These are phyloP conservation scores for Pocillopora damicornis DNA, from an alignment of 64 coral and sea anemone genomes.

Conservation along the genomic window DNA sequence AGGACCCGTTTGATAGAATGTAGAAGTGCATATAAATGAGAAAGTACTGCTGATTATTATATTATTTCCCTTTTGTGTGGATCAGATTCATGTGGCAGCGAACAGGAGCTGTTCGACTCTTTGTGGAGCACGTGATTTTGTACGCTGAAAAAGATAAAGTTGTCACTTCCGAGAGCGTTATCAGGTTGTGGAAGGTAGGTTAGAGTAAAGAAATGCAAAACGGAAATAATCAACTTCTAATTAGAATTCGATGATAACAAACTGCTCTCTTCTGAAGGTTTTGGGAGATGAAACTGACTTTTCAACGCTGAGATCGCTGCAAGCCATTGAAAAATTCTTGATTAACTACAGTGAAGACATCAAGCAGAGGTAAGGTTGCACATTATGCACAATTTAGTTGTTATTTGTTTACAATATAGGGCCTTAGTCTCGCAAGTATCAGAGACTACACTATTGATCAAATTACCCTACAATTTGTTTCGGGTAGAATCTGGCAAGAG, in stretches of 20 bases:
- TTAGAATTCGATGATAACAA: no score
- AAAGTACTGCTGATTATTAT: background rate
- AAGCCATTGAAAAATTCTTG: slow-evolving; percentile 34
- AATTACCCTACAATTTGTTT: no score
- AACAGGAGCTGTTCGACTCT: slow-evolving; percentile 26
- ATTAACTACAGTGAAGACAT: slow-evolving; percentile 28
- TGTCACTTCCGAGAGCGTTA: background rate
- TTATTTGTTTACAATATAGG: background rate
- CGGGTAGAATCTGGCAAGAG: no score
- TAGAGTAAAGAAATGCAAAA: no score
- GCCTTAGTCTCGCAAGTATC: no score
- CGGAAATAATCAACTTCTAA: no score
- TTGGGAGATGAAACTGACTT: slow-evolving; percentile 41
- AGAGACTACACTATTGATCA: no score
- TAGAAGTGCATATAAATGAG: no score
- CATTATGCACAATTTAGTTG: background rate
- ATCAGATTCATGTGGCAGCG: slow-evolving; percentile 31
- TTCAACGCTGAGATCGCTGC: background rate
- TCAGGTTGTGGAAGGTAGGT: slow-evolving; percentile 12
- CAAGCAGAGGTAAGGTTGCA: background rate
- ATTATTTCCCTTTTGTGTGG: background rate
- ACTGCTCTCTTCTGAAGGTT: background rate
- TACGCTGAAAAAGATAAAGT: background rate
- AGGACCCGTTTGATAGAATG: no score
- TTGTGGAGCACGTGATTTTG: slow-evolving; percentile 27